Evolutionary conservation across 2,888 invertebrate genomes (phyloP).

Genomic region (Parelbella ahira): DNA sequence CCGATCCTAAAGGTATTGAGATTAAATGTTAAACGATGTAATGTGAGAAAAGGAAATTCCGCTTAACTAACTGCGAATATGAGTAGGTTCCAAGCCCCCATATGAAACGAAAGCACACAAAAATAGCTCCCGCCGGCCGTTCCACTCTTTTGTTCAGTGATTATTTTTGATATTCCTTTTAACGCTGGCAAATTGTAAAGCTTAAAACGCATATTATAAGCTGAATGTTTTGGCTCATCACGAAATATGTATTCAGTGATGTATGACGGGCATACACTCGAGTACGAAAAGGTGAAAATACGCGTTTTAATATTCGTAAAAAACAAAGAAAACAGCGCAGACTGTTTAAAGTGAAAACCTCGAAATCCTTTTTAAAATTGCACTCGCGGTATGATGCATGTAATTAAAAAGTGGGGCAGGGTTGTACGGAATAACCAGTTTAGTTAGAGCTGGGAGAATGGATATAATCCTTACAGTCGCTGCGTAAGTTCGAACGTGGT

Average conservation of each 20-base stretch:
- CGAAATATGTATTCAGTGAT: conserved; percentile 22
- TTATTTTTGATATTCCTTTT: conserved; percentile 16
- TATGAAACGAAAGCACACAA: conserved; percentile 3
- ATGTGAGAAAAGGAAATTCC: too few relatives aligned
- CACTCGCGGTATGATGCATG: conserved; percentile 65
- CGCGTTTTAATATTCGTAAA: conserved; percentile 34
- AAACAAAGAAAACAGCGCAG: conserved; percentile 37
- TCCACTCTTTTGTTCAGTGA: conserved; percentile 8
- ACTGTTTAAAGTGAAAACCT: conserved; percentile 43
- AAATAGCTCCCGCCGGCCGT: background rate
- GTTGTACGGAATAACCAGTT: conserved; percentile 40
- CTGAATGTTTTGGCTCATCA: conserved; percentile 22
- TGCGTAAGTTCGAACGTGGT: background rate
- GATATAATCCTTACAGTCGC: background rate
- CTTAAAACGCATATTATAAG: conserved; percentile 15
- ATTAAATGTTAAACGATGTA: too few relatives aligned
- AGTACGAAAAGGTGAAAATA: conserved; percentile 20
- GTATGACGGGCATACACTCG: conserved; percentile 12
- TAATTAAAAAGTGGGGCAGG: conserved; percentile 71
- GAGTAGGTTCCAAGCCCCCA: too few relatives aligned
- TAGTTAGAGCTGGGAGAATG: conserved; percentile 32
- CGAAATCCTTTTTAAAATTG: conserved; percentile 62
- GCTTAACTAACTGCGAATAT: too few relatives aligned
- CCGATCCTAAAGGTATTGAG: too few relatives aligned
- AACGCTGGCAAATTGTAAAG: conserved; percentile 21